A percentile compares a stretch with the other conserved stretches of the same genome.
These are phyloP conservation scores for Heteropelma amictum DNA, from an alignment of 2,888 invertebrate genomes.

Conservation along the genomic window DNA sequence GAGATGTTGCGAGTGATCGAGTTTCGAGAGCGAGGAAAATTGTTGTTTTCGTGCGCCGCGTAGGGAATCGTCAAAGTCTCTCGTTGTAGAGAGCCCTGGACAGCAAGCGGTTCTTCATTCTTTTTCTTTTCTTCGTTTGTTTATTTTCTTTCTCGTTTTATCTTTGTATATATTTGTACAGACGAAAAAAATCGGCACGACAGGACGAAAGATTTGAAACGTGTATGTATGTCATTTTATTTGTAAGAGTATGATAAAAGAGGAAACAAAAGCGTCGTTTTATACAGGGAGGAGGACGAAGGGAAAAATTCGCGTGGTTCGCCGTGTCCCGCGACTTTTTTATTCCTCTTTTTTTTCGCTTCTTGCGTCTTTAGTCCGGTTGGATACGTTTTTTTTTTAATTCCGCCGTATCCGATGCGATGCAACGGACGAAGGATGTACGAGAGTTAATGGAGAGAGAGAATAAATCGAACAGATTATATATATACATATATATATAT, in stretches of 20 bases:
- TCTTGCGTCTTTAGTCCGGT: not conserved
- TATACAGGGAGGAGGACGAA: not conserved
- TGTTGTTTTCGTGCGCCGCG: not conserved
- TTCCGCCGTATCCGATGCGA: slow-evolving; percentile 38
- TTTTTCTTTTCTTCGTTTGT: too few species aligned
- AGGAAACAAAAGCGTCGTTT: not conserved
- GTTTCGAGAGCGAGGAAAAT: slow-evolving; percentile 3
- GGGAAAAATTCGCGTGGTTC: slow-evolving; percentile 2
- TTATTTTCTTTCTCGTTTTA: slow-evolving; percentile 39
- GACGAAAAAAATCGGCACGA: slow-evolving; percentile 49
- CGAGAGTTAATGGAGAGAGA: slow-evolving; percentile 12
- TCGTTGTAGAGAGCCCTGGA: slow-evolving; percentile 45
- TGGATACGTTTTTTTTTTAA: slow-evolving; percentile 41
- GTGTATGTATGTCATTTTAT: slow-evolving; percentile 48
- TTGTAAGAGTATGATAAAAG: slow-evolving; percentile 43
- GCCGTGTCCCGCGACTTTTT: not conserved
- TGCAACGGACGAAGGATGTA: slow-evolving; percentile 7
- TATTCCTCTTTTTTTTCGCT: not conserved
- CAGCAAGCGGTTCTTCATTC: slow-evolving; percentile 47
- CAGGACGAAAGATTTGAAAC: slow-evolving; percentile 54
- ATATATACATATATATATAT: too few species aligned
- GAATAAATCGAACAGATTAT: slow-evolving; percentile 23
- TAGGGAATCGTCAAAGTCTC: slow-evolving; percentile 1
- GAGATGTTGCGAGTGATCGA: slow-evolving; percentile 25
- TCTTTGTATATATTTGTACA: slow-evolving; percentile 56